Percentiles rank a stretch among this genome's conserved stretches.
Conservation (phyloP, 2,888 invertebrate genomes). For the Arge pagana region DNA sequence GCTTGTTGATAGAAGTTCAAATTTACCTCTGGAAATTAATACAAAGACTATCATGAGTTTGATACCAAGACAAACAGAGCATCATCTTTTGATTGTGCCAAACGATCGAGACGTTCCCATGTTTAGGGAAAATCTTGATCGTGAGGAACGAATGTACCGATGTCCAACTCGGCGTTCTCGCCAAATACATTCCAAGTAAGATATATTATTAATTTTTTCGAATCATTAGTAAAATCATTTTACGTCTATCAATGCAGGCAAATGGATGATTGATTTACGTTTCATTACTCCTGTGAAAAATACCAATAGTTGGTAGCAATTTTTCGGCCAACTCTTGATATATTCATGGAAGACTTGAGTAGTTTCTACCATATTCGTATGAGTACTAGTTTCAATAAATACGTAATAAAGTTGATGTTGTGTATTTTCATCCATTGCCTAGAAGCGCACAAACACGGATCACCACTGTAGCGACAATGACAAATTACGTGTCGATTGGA, state of each 20-base stretch:
- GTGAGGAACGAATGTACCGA: too few species aligned
- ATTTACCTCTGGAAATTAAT: constrained; percentile 17
- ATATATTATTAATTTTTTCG: constrained; percentile 21
- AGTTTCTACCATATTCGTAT: too few species aligned
- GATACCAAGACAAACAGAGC: constrained; percentile 1
- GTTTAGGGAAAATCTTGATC: constrained; percentile 35
- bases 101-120: constrained; percentile 43
- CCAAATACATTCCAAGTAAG: constrained; percentile 31
- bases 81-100: constrained; percentile 7
- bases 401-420: too few species aligned
- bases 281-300: too few species aligned
- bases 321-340: too few species aligned
- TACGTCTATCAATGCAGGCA: constrained; percentile 6
- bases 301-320: too few species aligned
- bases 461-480: constrained; percentile 29
- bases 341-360: too few species aligned
- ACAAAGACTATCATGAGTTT: constrained; percentile 11
- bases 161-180: too few species aligned
- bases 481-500: constrained; percentile 32
- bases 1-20: too few species aligned
- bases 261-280: constrained; percentile 1
- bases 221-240: constrained; percentile 18
- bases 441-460: constrained; percentile 45
- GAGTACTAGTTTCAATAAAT: too few species aligned
- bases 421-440: too few species aligned